Evolutionary conservation across 2,113 vertebrate genomes (phyloP).

Genomic region (Oreochromis tanganicae): DNA sequence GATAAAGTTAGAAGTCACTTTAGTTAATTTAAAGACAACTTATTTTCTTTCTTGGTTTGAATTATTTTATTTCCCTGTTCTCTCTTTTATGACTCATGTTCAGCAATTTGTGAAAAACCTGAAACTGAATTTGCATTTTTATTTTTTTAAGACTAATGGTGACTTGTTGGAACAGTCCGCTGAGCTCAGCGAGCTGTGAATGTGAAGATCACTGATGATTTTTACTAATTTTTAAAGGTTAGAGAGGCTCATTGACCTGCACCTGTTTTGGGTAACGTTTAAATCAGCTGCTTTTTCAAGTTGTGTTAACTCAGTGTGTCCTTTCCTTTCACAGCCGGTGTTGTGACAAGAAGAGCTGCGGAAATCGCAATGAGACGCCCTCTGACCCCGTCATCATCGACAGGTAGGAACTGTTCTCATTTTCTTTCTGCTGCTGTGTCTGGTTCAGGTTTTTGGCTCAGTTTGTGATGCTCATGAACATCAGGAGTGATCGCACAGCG

Average conservation of each 20-base stretch:
- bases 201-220: not conserved
- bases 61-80: not conserved
- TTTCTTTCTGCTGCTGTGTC: not conserved
- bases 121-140: not conserved
- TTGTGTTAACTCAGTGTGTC: not conserved
- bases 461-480: not conserved
- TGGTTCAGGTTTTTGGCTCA: not conserved
- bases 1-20: not conserved
- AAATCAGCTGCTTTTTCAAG: not conserved
- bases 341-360: conserved; percentile 69
- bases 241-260: not conserved
- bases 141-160: not conserved
- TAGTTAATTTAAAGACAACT: not conserved
- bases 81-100: not conserved
- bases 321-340: conserved; percentile 38
- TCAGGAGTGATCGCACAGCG: not conserved
- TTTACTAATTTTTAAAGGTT: not conserved
- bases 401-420: conserved; percentile 53
- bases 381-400: conserved; percentile 70
- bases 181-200: not conserved
- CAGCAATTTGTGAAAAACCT: not conserved
- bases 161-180: not conserved
- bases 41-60: not conserved
- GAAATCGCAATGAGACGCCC: conserved; percentile 68
- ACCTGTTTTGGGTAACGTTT: not conserved